phyloP scores from a whole-genome alignment of 2,888 invertebrate genomes.

The Drosophila anceps region DNA sequence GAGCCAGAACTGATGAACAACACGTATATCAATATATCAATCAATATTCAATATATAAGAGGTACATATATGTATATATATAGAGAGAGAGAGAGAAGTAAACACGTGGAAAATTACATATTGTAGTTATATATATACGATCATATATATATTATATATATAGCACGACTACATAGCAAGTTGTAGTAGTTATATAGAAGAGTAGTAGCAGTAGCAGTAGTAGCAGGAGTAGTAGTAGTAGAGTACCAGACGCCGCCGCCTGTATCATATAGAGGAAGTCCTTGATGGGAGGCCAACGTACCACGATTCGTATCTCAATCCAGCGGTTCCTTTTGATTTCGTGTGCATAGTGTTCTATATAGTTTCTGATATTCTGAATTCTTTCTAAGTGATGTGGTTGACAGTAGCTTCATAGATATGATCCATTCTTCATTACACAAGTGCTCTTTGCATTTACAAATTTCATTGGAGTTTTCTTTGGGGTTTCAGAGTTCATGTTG shows the following conservation, averaged over 20 bases:
- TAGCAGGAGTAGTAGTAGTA: slow-evolving; percentile 38
- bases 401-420: slow-evolving; percentile 22
- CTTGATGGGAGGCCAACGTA: slow-evolving; percentile 58
- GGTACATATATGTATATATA: slow-evolving; percentile 26
- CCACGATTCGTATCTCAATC: slow-evolving; percentile 54
- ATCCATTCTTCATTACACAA: slow-evolving; percentile 23
- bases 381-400: slow-evolving; percentile 8
- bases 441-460: slow-evolving; percentile 35
- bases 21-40: slow-evolving; percentile 62
- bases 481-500: slow-evolving; percentile 22
- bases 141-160: slow-evolving; percentile 51
- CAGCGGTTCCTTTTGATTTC: slow-evolving; percentile 36
- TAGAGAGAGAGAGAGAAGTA: slow-evolving; percentile 45
- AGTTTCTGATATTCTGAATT: slow-evolving; percentile 6
- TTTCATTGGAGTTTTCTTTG: slow-evolving; percentile 4
- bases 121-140: slow-evolving; percentile 52
- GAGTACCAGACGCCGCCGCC: slow-evolving; percentile 61
- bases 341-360: neutral
- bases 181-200: slow-evolving; percentile 46
- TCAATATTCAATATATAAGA: slow-evolving; percentile 40
- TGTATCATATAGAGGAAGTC: slow-evolving; percentile 49
- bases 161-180: slow-evolving; percentile 64
- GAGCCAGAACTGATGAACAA: slow-evolving; percentile 76
- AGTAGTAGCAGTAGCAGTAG: slow-evolving; percentile 47
- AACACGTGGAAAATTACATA: slow-evolving; percentile 75